Base-by-base conservation (phyloP, 2,113 vertebrate species). In the Mirza zaza region DNA sequence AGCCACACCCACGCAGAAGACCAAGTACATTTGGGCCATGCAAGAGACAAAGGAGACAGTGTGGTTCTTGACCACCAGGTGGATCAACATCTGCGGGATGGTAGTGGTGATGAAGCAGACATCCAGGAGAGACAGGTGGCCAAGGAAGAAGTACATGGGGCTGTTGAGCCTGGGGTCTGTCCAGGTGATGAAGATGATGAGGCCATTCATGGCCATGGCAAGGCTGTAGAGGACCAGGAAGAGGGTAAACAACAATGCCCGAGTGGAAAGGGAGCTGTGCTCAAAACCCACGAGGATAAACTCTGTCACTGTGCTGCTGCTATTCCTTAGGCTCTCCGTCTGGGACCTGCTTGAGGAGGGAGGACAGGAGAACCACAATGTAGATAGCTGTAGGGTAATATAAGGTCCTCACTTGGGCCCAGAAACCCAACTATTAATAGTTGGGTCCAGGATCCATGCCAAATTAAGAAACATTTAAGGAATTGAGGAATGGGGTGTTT, bases 61-160 rank as follows among this genome's bases (percentile, higher is more conserved):
- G 9, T 96, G 92, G 42, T 92, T 96, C 70, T 59, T 92, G 50
- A 48, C 48, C 57, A 95, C 45, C 32, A 98, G 76, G 75, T 97
- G 96, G 36, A 80, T 25, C 79, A 97, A 34, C 96, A 96, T 96
- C 94, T 97, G 93, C 7, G 90, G 96, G 73, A 96, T 96, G 83
- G 86, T 92, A 63, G 87, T 96, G 75, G 92, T 97, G 92, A 96
- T 95, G 80, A 97, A 96, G 34, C 96, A 97, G 87, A 96, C 17
- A 45, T 94, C 80, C 48, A 96, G 85, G 70, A 96, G 95, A 57
- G 92, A 94, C 25, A 93, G 86, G 23, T 96, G 95, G 50, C 97
- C 85, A 25, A 96, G 97, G 81, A 97, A 97, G 81, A 97, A 95
- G 59, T 95, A 95, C 92, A 93, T 94, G 76, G 89, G 86, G 82